Evolutionary conservation across 2,888 invertebrate genomes (phyloP).

Genomic region (Synanthedon andrenaeformis): DNA sequence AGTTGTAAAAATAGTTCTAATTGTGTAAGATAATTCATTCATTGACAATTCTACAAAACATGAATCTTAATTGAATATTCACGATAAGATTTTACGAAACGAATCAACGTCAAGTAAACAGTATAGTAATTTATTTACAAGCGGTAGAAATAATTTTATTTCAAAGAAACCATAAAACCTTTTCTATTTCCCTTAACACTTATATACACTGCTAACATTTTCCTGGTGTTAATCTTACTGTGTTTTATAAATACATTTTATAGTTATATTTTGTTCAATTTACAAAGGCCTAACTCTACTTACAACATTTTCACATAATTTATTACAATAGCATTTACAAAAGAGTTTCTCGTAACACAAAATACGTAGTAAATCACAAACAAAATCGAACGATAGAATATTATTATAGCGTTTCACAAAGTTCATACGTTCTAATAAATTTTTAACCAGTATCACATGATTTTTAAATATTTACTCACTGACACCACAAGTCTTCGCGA

Average conservation of each 20-base stretch:
- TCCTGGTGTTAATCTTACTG: slow-evolving; percentile 70
- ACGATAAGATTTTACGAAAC: slow-evolving; percentile 1
- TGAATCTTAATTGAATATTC: slow-evolving; percentile 7
- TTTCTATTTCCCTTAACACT: slow-evolving; percentile 48
- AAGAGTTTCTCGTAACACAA: slow-evolving; percentile 30
- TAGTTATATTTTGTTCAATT: slow-evolving; percentile 54
- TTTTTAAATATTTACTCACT: slow-evolving; percentile 10
- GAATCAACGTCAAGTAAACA: slow-evolving; percentile 6
- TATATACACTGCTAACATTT: slow-evolving; percentile 62
- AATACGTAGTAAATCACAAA: slow-evolving; percentile 22
- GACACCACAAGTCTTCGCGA: slow-evolving; percentile 21
- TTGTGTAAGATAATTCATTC: slow-evolving; percentile 19
- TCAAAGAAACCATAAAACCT: slow-evolving; percentile 42
- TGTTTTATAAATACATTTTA: slow-evolving; percentile 65
- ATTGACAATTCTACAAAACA: slow-evolving; percentile 31
- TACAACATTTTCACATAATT: slow-evolving; percentile 31
- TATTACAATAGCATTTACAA: slow-evolving; percentile 50
- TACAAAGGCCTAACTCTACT: slow-evolving; percentile 61
- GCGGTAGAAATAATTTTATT: slow-evolving; percentile 41
- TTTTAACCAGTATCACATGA: slow-evolving; percentile 23
- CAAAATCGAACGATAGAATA: slow-evolving; percentile 12
- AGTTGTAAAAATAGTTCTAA: slow-evolving; percentile 63
- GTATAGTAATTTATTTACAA: slow-evolving; percentile 49
- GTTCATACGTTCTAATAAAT: slow-evolving; percentile 31
- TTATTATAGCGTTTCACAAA: slow-evolving; percentile 9